Base-by-base conservation (phyloP, 1,140 invertebrate genomes). In the Drosophila lacteicornis region DNA sequence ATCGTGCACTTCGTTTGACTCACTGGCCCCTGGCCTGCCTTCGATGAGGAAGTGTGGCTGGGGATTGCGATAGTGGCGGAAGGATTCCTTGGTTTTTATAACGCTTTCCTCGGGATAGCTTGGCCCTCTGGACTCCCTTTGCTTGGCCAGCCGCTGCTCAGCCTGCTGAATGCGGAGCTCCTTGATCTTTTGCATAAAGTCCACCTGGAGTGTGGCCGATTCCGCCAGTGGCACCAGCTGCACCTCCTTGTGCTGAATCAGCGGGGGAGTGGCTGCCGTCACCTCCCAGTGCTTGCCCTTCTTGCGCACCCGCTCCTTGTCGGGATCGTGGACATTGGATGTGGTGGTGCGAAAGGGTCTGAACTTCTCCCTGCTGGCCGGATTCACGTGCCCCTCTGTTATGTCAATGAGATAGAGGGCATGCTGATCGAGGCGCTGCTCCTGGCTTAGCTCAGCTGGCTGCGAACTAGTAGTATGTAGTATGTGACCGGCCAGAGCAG, bases 211-310 rank as follows among this genome's bases (percentile, higher is more conserved):
- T 15, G 67, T 74, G 9, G 91, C 84, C 0, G 92, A 93, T 51
- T 93, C 92, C 3, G 81, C 70, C 25, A 93, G 53, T 6, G 88
- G 78, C n/a, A 93, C 67, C 42, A 92, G 19, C 60, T 93, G 85
- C 13, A 79, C 66, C 17, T 76, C 87, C 22, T 76, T 80, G 59
- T 93, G 78, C 43, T 82, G 82, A 40, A 93, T 94, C 0, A 94
- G 93, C 8, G 94, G 94, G 15, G 94, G 96, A n/a, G 96, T 96
- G 15, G 96, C 96, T 42, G 96, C 95, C 3, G 95, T 96, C 4
- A 95, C 91, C 92, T 96, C 96, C 95, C 95, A 96, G 82, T 95
- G 79, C 91, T 95, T 95, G 53, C 81, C 82, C 30, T 94, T 94
- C 66, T 94, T 95, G 57, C 94, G 93, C 7, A 91, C 53, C 58